These are phyloP conservation scores for Tragopan temminckii DNA, from an alignment of 2,797 vertebrate species.

Conservation along the genomic window DNA sequence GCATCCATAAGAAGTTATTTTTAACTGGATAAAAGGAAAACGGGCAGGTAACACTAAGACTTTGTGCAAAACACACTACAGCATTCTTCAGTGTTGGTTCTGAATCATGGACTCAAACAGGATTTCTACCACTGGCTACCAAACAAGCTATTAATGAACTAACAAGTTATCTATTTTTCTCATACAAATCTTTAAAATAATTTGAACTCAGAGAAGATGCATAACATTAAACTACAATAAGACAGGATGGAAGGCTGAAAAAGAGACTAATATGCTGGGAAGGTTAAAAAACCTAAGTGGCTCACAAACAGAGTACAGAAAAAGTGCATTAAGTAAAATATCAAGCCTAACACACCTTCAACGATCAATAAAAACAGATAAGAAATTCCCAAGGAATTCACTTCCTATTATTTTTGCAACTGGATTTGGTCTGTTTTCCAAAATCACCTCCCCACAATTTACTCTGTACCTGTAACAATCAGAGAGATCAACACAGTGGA, in stretches of 20 bases:
- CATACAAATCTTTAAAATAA: not conserved
- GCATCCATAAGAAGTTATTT: not conserved
- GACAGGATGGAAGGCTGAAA: not conserved
- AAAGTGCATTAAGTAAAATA: not conserved
- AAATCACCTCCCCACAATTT: not conserved
- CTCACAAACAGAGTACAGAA: not conserved
- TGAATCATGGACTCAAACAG: not conserved
- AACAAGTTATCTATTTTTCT: not conserved
- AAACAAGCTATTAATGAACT: not conserved
- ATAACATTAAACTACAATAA: not conserved
- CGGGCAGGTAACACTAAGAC: not conserved
- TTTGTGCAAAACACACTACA: not conserved
- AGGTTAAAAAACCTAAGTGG: not conserved
- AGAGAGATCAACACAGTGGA: too few species aligned
- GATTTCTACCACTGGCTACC: not conserved
- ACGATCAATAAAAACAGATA: not conserved
- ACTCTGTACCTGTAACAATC: not conserved
- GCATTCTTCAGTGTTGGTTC: not conserved
- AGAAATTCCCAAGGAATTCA: not conserved
- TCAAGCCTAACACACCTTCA: not conserved
- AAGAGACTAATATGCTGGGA: not conserved
- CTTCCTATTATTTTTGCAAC: accelerated
- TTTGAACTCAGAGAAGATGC: not conserved
- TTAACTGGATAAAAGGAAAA: not conserved
- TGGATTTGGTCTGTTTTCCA: not conserved